Evolutionary conservation across 1,140 invertebrate species (phyloP).

Genomic region (Augochlora pura): DNA sequence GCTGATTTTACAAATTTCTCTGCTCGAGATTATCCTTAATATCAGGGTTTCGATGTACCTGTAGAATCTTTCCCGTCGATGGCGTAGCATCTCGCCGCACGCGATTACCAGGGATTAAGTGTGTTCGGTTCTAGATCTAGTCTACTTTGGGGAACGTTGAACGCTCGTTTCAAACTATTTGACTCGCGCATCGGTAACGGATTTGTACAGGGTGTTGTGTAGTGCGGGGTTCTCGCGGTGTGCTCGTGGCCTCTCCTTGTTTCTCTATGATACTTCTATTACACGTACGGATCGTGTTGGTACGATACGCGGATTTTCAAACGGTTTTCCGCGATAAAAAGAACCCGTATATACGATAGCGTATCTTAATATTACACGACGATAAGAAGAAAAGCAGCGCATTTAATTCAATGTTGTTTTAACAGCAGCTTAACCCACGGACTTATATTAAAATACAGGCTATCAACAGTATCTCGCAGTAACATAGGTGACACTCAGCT

Average conservation of each 20-base stretch:
- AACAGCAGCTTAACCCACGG: slow-evolving; percentile 78
- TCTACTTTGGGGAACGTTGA: not conserved
- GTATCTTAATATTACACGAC: slow-evolving; percentile 30
- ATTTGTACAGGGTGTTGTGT: slow-evolving; percentile 11
- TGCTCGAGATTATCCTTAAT: not conserved
- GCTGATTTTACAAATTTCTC: slow-evolving; percentile 21
- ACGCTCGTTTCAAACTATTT: not conserved
- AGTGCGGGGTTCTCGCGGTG: slow-evolving; percentile 21
- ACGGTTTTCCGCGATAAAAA: not conserved
- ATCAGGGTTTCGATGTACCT: slow-evolving; percentile 14
- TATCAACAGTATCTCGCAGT: slow-evolving; percentile 74
- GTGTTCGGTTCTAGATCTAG: not conserved
- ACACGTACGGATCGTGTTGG: no score
- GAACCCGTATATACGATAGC: not conserved
- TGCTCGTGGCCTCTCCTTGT: slow-evolving; percentile 5
- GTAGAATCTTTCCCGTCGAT: not conserved
- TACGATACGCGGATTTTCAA: not conserved
- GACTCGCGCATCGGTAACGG: slow-evolving; percentile 16
- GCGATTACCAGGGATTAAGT: not conserved
- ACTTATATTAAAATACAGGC: slow-evolving; percentile 74
- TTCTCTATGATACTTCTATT: slow-evolving; percentile 1
- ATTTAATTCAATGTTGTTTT: slow-evolving; percentile 74
- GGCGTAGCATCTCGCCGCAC: not conserved
- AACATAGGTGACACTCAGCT: slow-evolving; percentile 78
- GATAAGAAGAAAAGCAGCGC: slow-evolving; percentile 39